Evolutionary conservation across 1,140 invertebrate species (phyloP).

Genomic region (Trichoplusia ni): DNA sequence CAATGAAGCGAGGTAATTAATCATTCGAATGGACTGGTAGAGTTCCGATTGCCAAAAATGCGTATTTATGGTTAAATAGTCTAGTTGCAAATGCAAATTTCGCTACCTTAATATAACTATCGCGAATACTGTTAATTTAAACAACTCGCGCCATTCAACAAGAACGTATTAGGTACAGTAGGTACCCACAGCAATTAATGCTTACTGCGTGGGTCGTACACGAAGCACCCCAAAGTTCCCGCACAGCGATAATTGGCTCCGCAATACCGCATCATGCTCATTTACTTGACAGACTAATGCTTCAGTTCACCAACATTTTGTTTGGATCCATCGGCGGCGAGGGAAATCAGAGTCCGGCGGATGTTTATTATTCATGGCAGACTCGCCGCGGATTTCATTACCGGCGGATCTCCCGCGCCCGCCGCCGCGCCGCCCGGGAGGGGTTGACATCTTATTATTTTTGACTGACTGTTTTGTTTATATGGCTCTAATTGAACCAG

Average conservation of each 20-base stretch:
- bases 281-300: constrained; percentile 35
- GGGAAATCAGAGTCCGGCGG: constrained; percentile 48
- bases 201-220: not conserved
- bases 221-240: not conserved
- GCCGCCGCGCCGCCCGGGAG: not conserved
- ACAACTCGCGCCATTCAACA: no score
- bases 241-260: constrained; percentile 15
- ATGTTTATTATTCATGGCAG: constrained; percentile 52
- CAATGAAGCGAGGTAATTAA: no score
- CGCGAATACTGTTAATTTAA: no score
- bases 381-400: constrained; percentile 33
- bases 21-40: no score
- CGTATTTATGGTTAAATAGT: no score
- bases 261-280: constrained; percentile 24
- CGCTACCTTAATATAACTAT: no score
- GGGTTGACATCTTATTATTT: constrained; percentile 27
- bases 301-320: constrained; percentile 32
- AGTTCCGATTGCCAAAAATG: no score
- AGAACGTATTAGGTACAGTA: no score
- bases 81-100: no score
- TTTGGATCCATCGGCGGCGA: constrained; percentile 40
- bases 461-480: constrained; percentile 24
- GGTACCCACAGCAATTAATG: no score
- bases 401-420: constrained; percentile 4
- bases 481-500: constrained; percentile 5